These are phyloP conservation scores for Sciurus vulgaris DNA, from an alignment of 2,797 vertebrate genomes.

Conservation along the genomic window DNA sequence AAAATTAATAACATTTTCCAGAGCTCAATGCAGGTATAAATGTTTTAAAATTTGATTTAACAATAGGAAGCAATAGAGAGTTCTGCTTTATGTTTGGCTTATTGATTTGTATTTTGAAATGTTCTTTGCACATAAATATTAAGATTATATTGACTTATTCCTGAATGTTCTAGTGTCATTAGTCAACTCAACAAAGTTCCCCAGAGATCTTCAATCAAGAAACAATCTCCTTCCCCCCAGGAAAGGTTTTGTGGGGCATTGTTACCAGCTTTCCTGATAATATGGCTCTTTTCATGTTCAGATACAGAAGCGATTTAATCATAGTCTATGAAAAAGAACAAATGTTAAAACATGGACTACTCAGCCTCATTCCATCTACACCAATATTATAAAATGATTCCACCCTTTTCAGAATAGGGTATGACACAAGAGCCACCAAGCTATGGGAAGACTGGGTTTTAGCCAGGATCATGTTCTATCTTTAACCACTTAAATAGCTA, in stretches of 20 bases:
- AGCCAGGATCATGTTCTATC: constrained; percentile 42
- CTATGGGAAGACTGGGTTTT: constrained; percentile 56
- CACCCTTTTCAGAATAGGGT: constrained; percentile 41
- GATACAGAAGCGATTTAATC: background rate
- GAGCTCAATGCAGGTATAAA: too few relatives aligned
- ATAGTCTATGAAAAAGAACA: background rate
- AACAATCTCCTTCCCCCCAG: background rate
- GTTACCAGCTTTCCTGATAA: background rate
- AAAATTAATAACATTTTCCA: too few relatives aligned
- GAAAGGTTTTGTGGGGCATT: background rate
- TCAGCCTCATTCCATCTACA: background rate
- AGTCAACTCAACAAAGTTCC: background rate
- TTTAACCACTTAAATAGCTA: constrained; percentile 61
- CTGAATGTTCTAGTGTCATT: background rate
- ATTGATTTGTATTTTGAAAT: background rate
- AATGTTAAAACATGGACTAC: background rate
- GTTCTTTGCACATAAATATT: background rate
- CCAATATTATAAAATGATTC: constrained; percentile 52
- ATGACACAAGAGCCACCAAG: constrained; percentile 44
- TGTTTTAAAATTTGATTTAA: too few relatives aligned
- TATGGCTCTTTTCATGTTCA: background rate
- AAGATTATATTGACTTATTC: background rate
- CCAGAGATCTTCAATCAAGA: background rate
- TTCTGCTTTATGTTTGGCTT: too few relatives aligned
- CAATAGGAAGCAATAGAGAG: too few relatives aligned